A percentile compares a stretch with the other conserved stretches of the same genome.
Evolutionary conservation across 2,888 invertebrate species (phyloP).

Genomic region (Spisula solida): DNA sequence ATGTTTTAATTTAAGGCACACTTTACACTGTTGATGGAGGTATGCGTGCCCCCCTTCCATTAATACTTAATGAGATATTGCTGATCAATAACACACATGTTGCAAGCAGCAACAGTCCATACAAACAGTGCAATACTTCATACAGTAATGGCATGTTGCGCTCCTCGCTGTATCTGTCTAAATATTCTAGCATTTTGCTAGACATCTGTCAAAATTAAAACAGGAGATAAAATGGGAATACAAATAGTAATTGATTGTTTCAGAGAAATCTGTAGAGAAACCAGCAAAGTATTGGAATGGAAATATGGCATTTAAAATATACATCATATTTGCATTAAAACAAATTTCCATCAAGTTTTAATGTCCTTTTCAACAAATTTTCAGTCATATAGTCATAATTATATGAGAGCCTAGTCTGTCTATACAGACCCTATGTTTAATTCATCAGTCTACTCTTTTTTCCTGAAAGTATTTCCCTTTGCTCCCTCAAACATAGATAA

Average conservation of each 20-base stretch:
- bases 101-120: neutral
- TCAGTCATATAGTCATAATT: too few species aligned
- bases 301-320: too few species aligned
- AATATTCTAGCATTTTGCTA: neutral
- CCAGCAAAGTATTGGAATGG: too few species aligned
- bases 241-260: constrained; percentile 6
- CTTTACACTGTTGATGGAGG: constrained; percentile 1
- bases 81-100: constrained; percentile 9
- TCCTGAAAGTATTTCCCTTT: too few species aligned
- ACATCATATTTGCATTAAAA: too few species aligned
- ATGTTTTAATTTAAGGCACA: constrained; percentile 9
- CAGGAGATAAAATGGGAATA: constrained; percentile 11
- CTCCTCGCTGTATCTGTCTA: neutral
- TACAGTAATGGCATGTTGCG: constrained; percentile 7
- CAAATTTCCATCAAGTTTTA: too few species aligned
- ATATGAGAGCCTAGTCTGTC: too few species aligned
- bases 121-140: neutral
- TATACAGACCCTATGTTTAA: too few species aligned
- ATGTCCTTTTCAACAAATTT: too few species aligned
- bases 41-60: neutral
- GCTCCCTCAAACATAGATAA: too few species aligned
- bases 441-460: too few species aligned
- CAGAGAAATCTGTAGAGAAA: neutral
- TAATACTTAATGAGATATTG: constrained; percentile 2
- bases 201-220: neutral